phyloP scores from a whole-genome alignment of 2,797 vertebrate genomes.

The Acanthornis magna region DNA sequence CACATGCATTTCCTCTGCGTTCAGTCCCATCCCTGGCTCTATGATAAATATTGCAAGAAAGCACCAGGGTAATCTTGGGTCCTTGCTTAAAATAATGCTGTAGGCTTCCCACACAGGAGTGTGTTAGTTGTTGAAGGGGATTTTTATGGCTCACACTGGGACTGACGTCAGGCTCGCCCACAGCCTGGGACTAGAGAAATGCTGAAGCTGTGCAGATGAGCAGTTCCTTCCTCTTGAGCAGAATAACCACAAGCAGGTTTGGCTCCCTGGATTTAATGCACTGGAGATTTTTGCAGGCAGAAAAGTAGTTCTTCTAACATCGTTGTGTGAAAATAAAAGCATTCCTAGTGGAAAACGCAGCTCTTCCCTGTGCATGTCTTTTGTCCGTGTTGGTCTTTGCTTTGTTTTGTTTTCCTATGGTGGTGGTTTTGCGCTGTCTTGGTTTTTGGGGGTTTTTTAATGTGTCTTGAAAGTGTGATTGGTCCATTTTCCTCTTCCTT shows the following conservation, averaged over 20 bases:
- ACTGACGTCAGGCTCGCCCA: slow-evolving; percentile 17
- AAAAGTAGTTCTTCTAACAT: not conserved
- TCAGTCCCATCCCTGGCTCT: not conserved
- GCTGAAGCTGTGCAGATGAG: not conserved
- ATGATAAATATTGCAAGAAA: not conserved
- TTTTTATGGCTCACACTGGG: not conserved
- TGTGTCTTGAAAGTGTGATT: not conserved
- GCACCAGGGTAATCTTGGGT: not conserved
- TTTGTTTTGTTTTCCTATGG: too few relatives aligned
- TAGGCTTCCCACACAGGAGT: slow-evolving; percentile 15
- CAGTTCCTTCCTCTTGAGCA: slow-evolving; percentile 1
- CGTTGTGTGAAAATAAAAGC: not conserved
- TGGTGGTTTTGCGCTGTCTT: too few relatives aligned
- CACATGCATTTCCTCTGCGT: not conserved
- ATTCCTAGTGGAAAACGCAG: not conserved
- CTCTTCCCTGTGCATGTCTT: not conserved
- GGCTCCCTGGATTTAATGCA: not conserved
- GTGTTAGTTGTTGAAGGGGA: not conserved
- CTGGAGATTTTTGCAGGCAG: not conserved
- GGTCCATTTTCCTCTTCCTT: not conserved
- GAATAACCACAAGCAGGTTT: not conserved
- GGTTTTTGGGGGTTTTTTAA: not conserved
- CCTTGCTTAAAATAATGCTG: not conserved
- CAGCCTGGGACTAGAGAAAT: not conserved
- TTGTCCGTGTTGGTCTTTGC: not conserved